These are phyloP conservation scores for Artemisiospiza belli DNA, from an alignment of 2,113 vertebrate genomes.

Conservation along the genomic window DNA sequence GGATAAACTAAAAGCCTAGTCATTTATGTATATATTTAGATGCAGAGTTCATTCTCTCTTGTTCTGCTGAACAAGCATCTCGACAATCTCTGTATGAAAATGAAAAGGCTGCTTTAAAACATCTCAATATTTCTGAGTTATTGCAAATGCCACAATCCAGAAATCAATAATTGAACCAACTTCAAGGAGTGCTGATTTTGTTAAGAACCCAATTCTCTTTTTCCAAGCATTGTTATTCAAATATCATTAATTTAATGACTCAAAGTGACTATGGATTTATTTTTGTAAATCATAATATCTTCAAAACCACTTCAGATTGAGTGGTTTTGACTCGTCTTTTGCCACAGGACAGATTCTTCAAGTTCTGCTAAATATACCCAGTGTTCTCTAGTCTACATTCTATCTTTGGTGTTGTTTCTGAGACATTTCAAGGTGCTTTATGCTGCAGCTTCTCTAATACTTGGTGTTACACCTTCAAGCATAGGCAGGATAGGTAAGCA, in stretches of 20 bases:
- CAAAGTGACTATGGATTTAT: neutral
- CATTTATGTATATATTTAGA: slow-evolving; percentile 9
- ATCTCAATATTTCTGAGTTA: slow-evolving; percentile 18
- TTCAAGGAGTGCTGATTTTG: slow-evolving; percentile 1
- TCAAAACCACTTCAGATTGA: neutral
- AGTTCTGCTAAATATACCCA: neutral
- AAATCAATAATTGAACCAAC: slow-evolving; percentile 43
- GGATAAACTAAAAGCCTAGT: neutral
- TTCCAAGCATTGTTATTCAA: slow-evolving; percentile 3
- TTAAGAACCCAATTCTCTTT: neutral
- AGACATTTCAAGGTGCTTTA: neutral
- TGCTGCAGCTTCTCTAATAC: neutral
- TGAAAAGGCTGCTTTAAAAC: slow-evolving; percentile 32
- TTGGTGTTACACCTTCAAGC: neutral
- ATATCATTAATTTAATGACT: neutral
- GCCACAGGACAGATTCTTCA: neutral
- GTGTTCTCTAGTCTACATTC: neutral
- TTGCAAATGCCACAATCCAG: slow-evolving; percentile 11
- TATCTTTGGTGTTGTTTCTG: neutral
- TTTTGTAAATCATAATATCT: neutral
- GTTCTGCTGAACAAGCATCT: slow-evolving; percentile 31
- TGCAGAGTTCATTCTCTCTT: neutral
- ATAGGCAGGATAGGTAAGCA: neutral
- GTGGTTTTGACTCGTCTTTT: neutral
- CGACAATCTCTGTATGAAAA: slow-evolving; percentile 19